These are phyloP conservation scores for Centropristis striata DNA, from an alignment of 2,113 vertebrate species.

Conservation along the genomic window DNA sequence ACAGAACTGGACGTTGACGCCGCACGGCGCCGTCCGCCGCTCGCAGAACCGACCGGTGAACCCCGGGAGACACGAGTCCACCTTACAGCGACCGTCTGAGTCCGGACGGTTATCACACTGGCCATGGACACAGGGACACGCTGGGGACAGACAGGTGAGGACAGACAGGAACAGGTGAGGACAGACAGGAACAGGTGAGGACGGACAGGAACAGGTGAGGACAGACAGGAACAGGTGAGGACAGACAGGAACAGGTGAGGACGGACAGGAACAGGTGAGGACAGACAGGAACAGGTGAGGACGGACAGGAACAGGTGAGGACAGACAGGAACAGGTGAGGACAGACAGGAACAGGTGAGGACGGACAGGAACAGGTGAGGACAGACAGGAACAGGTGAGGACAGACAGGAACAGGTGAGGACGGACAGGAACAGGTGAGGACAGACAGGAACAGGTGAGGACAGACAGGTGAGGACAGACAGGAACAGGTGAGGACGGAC, in stretches of 20 bases:
- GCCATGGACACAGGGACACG: constrained; percentile 89
- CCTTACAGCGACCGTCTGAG: constrained; percentile 87
- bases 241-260: neutral
- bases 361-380: neutral
- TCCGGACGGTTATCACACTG: constrained; percentile 88
- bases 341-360: constrained; percentile 23
- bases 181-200: neutral
- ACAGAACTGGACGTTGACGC: constrained; percentile 84
- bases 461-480: constrained; percentile 16
- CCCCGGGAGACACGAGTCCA: constrained; percentile 83
- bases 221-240: constrained; percentile 23
- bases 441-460: constrained; percentile 89
- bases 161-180: constrained; percentile 4
- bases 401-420: constrained; percentile 23
- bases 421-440: neutral
- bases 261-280: constrained; percentile 89
- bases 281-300: constrained; percentile 23
- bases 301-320: neutral
- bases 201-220: constrained; percentile 89
- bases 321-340: constrained; percentile 89
- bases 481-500: too few species aligned
- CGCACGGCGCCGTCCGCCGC: constrained; percentile 80
- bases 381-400: constrained; percentile 89
- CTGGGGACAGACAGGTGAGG: constrained; percentile 74
- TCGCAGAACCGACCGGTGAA: constrained; percentile 88